Evolutionary conservation across 2,797 vertebrate genomes (phyloP).

Genomic region (Gymnoscopelus microlampas): DNA sequence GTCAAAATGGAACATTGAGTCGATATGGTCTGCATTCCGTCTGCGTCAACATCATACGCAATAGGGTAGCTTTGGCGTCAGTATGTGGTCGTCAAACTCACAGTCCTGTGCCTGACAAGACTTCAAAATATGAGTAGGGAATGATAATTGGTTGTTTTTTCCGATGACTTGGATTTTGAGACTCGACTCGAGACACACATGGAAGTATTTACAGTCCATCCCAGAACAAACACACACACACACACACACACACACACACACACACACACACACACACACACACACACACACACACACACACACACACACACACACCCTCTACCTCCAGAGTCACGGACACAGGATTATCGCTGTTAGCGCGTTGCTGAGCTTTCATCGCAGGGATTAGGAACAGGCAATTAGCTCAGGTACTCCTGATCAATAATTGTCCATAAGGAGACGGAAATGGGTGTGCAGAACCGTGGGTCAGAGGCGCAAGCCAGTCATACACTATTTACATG

Average conservation of each 20-base stretch:
- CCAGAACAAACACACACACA: not conserved
- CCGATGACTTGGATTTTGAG: no score
- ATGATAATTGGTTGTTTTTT: no score
- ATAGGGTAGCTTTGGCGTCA: no score
- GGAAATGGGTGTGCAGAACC: no score
- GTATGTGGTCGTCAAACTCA: no score
- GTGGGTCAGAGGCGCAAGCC: not conserved
- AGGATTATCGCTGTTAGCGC: constrained; percentile 1
- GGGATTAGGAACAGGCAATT: not conserved
- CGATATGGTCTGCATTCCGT: no score
- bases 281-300: not conserved
- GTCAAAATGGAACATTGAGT: no score
- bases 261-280: not conserved
- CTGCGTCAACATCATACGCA: no score
- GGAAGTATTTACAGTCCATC: no score
- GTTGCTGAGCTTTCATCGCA: not conserved
- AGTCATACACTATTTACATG: not conserved
- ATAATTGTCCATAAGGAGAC: not conserved
- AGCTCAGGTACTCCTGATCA: not conserved
- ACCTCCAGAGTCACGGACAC: not conserved
- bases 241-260: not conserved
- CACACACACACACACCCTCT: not conserved
- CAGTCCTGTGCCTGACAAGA: no score
- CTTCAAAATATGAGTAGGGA: no score
- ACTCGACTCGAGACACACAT: no score